Evolutionary conservation across 2,113 vertebrate genomes (phyloP), one percentile per base, ranked within the genome.

Genomic region (Cheirogaleus medius): DNA sequence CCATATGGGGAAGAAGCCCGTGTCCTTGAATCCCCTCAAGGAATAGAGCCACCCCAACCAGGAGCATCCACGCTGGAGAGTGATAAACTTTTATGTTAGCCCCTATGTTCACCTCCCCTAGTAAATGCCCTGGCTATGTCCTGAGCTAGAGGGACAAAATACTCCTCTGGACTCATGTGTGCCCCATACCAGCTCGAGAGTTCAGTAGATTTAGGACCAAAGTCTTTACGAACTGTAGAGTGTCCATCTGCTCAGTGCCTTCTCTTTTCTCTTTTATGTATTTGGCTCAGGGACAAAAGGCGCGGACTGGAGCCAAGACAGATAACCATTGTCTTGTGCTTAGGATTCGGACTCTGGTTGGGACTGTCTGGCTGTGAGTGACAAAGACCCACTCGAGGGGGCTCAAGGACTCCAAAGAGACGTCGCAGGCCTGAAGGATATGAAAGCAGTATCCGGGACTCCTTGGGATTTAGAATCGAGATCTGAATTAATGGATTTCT

Each of bases 361-460:
- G 47, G 13, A 58, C 13, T 14, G 3, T 69, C 6, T 4, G 21
- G 54, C 14, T 68, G 9, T 8, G 17, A 4, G 80, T 58, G 60
- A 39, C 8, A 49, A 49, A 66, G 52, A 58, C 2, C 3, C 13
- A 39, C 13, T 78, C 21, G 4, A 23, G 17, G 8, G 6, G 44
- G 5, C 42, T 42, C 54, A 37, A 32, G 8, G 14, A 5, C 1
- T 3, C 15, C 1, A 0, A 21, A 3, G 49, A 4, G 23, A 1
- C 2, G 4, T 52, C 63, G 5, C 32, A 68, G 32, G 13, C 17
- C 6, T 2, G 23, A 27, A 60, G 47, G 49, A 15, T 4, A 7
- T 8, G 1, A 29, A 13, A 10, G 29, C 39, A 9, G 3, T 0
- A 0, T 12, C 2, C 3, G 39, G 44, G 44, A 58, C 8, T 7